A percentile compares a stretch with the other conserved stretches of the same genome.
Evolutionary conservation across 1,140 invertebrate genomes (phyloP).

Genomic region (Drosophila varians): DNA sequence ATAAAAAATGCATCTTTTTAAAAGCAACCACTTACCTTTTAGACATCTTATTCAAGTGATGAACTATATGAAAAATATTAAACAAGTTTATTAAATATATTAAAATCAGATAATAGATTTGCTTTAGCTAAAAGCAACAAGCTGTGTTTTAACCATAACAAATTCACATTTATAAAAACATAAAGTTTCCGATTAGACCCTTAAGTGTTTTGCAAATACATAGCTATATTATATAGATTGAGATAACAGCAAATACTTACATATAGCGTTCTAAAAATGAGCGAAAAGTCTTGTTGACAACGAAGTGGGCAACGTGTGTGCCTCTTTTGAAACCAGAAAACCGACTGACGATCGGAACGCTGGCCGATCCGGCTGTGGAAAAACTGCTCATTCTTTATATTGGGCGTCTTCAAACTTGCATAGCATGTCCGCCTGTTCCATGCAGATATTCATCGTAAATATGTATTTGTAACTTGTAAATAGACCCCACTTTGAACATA

Average conservation of each 20-base stretch:
- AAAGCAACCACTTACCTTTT: conserved; percentile 9
- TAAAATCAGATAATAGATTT: too few relatives aligned
- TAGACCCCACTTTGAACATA: too few relatives aligned
- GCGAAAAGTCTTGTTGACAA: neutral
- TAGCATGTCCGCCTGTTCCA: too few relatives aligned
- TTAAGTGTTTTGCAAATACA: neutral
- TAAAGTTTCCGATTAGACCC: too few relatives aligned
- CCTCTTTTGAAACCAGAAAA: neutral
- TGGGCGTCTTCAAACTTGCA: too few relatives aligned
- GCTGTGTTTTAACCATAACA: too few relatives aligned
- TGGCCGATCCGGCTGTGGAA: neutral
- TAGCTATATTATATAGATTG: neutral
- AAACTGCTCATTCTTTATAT: conserved; percentile 36
- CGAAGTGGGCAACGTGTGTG: neutral
- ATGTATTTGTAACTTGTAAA: too few relatives aligned
- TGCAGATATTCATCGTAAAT: too few relatives aligned
- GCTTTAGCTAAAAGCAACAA: too few relatives aligned
- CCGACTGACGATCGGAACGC: neutral
- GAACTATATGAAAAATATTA: neutral
- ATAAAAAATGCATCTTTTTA: neutral
- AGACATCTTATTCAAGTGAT: conserved; percentile 10
- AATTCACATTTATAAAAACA: too few relatives aligned
- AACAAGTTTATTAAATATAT: neutral
- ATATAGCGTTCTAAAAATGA: neutral
- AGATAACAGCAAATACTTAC: neutral